phyloP scores from a whole-genome alignment of 2,113 vertebrate genomes.

The Andinoacara biseriatus region DNA sequence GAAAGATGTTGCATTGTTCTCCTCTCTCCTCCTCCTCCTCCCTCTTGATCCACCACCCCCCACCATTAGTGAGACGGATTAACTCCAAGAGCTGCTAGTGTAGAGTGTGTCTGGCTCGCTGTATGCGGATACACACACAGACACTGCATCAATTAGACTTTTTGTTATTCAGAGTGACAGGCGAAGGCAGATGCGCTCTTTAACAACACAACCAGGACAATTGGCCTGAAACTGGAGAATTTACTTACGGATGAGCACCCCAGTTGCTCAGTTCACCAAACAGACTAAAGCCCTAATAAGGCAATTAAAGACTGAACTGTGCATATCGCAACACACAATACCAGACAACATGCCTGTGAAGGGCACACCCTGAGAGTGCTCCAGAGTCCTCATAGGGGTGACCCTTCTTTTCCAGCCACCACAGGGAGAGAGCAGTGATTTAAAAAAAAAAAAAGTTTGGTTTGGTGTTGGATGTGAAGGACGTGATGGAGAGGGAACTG shows the following conservation, averaged over 20 bases:
- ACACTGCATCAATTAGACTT: slow-evolving; percentile 44
- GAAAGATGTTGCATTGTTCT: slow-evolving; percentile 67
- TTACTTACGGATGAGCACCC: slow-evolving; percentile 26
- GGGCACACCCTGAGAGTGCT: neutral
- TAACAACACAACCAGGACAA: slow-evolving; percentile 44
- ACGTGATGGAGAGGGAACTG: neutral
- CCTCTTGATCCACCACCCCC: slow-evolving; percentile 20
- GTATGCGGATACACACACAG: slow-evolving; percentile 31
- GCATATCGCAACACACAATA: neutral
- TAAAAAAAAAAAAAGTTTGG: neutral
- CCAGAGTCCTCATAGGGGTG: slow-evolving; percentile 12
- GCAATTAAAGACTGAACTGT: slow-evolving; percentile 27
- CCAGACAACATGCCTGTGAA: neutral
- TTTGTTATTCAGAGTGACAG: slow-evolving; percentile 53
- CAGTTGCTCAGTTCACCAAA: slow-evolving; percentile 18
- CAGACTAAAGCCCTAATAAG: slow-evolving; percentile 26
- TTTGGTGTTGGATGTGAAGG: slow-evolving; percentile 6
- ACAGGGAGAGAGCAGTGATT: neutral
- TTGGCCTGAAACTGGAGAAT: slow-evolving; percentile 39
- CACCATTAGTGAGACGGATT: slow-evolving; percentile 69
- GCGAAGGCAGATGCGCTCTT: slow-evolving; percentile 20
- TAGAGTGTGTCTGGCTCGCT: slow-evolving; percentile 47
- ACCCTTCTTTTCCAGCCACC: slow-evolving; percentile 22
- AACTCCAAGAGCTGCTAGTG: slow-evolving; percentile 60
- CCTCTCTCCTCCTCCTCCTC: slow-evolving; percentile 24